phyloP scores from a whole-genome alignment of 2,113 vertebrate genomes.

The Elephas maximus region DNA sequence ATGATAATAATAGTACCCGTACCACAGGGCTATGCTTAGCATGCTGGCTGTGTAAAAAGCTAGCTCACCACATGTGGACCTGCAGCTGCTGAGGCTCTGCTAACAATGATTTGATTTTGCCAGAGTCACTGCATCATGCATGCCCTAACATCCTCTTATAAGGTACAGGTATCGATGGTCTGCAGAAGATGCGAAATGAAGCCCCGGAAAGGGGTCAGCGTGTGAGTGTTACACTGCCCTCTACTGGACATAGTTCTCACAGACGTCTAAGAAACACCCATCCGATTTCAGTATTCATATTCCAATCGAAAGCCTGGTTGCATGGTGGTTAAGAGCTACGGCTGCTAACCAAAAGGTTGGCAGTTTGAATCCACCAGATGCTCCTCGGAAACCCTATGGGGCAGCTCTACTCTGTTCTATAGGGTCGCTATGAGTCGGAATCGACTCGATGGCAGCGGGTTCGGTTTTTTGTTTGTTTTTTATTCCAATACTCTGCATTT shows the following conservation, averaged over 20 bases:
- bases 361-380: no score
- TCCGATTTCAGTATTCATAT: neutral
- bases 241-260: conserved; percentile 71
- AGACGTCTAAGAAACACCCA: neutral
- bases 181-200: neutral
- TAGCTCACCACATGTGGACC: neutral
- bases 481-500: neutral
- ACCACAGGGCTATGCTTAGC: neutral
- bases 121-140: neutral
- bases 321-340: no score
- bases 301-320: no score
- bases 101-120: neutral
- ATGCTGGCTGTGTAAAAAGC: neutral
- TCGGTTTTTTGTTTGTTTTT: neutral
- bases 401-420: no score
- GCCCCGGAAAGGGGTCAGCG: neutral
- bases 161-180: neutral
- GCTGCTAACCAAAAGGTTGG: no score
- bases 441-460: no score
- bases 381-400: no score
- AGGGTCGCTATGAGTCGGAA: no score
- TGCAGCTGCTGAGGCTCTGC: neutral
- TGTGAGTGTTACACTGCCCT: conserved; percentile 71
- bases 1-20: neutral
- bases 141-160: neutral